Percentiles rank a stretch among this genome's conserved stretches.
These are phyloP conservation scores for Petrophora chlorosata DNA, from an alignment of 2,888 invertebrate genomes.

Conservation along the genomic window DNA sequence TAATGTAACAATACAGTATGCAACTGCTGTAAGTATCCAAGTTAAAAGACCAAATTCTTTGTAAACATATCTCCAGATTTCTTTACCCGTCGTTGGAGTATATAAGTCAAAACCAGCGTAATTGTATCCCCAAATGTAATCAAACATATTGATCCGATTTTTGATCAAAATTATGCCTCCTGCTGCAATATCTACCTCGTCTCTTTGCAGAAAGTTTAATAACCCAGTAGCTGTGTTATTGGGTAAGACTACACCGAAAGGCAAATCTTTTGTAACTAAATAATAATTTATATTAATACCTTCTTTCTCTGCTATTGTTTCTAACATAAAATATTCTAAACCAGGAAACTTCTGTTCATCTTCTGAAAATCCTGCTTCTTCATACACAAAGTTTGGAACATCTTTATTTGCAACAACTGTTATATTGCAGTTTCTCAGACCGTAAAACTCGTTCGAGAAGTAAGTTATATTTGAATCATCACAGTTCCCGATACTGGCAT, in stretches of 20 bases:
- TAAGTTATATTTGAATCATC: conserved; percentile 28
- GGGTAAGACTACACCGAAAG: conserved; percentile 49
- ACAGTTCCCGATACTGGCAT: conserved; percentile 45
- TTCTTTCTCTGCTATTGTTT: conserved; percentile 47
- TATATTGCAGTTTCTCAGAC: conserved; percentile 49
- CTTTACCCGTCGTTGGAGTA: conserved; percentile 43
- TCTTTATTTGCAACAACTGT: conserved; percentile 48
- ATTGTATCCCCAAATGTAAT: conserved; percentile 57
- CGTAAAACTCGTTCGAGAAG: conserved; percentile 35
- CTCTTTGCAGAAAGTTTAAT: conserved; percentile 45
- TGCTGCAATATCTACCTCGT: conserved; percentile 49
- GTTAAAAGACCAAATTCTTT: conserved; percentile 49
- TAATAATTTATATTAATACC: conserved; percentile 46
- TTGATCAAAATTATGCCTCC: conserved; percentile 55
- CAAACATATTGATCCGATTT: conserved; percentile 56
- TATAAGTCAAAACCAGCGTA: conserved; percentile 49
- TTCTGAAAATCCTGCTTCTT: conserved; percentile 35
- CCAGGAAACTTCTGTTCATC: conserved; percentile 44
- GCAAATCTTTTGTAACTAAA: conserved; percentile 27
- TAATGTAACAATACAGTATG: conserved; percentile 38
- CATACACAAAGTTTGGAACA: conserved; percentile 48
- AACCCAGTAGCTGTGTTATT: conserved; percentile 57
- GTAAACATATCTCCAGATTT: conserved; percentile 57
- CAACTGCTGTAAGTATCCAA: conserved; percentile 54
- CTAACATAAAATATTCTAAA: conserved; percentile 57